Percentiles rank a stretch among this genome's conserved stretches.
phyloP scores from a whole-genome alignment of 2,888 invertebrate genomes.

The Scelioninae gen. 2 region DNA sequence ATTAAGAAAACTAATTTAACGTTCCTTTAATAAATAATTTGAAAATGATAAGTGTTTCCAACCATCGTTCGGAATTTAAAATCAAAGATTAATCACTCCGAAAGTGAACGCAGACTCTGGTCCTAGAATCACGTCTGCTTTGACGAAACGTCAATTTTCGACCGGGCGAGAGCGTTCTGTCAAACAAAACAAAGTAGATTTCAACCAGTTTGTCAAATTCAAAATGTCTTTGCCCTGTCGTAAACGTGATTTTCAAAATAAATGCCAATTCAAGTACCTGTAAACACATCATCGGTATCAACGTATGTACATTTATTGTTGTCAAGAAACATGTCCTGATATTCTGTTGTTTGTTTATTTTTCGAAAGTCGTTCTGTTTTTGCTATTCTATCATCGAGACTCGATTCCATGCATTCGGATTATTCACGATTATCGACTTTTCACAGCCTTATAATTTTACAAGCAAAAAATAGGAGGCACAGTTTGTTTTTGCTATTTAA shows the following conservation, averaged over 20 bases:
- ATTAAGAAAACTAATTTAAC: too few species aligned
- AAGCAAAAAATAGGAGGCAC: neutral
- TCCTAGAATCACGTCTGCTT: neutral
- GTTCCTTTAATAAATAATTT: too few species aligned
- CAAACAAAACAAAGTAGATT: constrained; percentile 25
- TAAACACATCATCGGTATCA: neutral
- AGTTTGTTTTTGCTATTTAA: neutral
- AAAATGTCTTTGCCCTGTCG: constrained; percentile 28
- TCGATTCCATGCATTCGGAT: neutral
- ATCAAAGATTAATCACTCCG: neutral
- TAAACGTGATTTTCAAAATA: neutral
- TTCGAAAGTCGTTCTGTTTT: neutral
- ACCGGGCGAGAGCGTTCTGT: constrained; percentile 40
- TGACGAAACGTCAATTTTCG: constrained; percentile 44
- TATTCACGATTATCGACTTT: neutral
- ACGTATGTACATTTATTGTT: neutral
- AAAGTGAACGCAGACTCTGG: neutral
- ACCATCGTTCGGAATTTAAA: constrained; percentile 1
- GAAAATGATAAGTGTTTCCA: too few species aligned
- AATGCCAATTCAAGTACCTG: neutral
- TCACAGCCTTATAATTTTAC: neutral
- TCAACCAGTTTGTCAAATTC: constrained; percentile 13
- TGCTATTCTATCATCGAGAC: neutral
- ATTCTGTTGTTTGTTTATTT: constrained; percentile 15
- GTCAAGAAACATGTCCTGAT: neutral